Base-by-base conservation (phyloP, 2,888 invertebrate species). In the Catocala nupta region DNA sequence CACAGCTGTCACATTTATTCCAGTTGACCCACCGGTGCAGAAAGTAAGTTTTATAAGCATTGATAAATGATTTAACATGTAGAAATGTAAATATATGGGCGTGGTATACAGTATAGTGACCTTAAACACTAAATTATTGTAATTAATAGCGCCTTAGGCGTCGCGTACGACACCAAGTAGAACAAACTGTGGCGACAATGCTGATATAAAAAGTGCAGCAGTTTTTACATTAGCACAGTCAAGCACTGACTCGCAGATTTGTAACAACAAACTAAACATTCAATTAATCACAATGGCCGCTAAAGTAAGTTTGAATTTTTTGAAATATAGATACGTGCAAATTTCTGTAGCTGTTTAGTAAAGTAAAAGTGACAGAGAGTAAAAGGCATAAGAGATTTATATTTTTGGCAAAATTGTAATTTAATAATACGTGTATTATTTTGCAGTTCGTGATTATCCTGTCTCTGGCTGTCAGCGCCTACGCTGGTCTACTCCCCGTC, bases 391-490 rank as follows among this genome's bases (percentile, higher is more conserved):
- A 25, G 25, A 3, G 3, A 25, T 25, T 3, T 25, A 25, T 25
- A 3, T 25, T 25, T 25, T 25, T 25, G 25, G 25, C 1, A 25
- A 25, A 3, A 25, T 25, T 25, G 25, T 25, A 25, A 25, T 25
- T 25, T 25, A 25, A 25, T 25, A 4, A 25, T 25, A 25, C 4
- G 25, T 25, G 25, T 56, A 44, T 44, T 44, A 39, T 7, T 39
- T 71, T 70, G 1, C 79, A 91, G 91, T 83, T 89, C 75, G 72
- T 88, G 80, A 79, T 84, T 52, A 68, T 91, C 71, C 78, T 92
- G 39, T 84, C 86, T 65, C 78, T 91, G 77, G 90, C 86, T 5
- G 85, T 78, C 47, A 83, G 79, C 48, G 86, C 83, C 43, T 80
- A 80, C 42, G 88, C 88, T 34, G 71, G 83, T n/a, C 43, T 76